Conservation (phyloP, 2,797 vertebrate genomes). For the Macropodus opercularis region DNA sequence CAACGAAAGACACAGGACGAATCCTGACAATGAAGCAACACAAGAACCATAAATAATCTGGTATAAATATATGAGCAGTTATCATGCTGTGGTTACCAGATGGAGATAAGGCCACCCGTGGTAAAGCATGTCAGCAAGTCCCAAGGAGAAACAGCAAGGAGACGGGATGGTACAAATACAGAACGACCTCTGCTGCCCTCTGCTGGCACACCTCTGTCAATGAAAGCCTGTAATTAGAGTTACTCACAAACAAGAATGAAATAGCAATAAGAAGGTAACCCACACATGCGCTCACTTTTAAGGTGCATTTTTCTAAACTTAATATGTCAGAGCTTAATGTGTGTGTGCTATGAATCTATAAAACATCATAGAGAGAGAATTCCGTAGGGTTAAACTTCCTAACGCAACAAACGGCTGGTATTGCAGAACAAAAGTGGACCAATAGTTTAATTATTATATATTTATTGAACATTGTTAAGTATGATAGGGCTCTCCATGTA, state of each 20-base stretch:
- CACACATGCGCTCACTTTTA: not conserved
- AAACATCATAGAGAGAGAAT: slow-evolving; percentile 1
- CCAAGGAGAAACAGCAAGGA: slow-evolving; percentile 63
- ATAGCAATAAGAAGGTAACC: not conserved
- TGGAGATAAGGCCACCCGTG: slow-evolving; percentile 69
- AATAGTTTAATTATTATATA: slow-evolving; percentile 60
- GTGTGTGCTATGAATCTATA: not conserved
- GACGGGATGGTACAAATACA: slow-evolving; percentile 1
- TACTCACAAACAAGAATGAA: not conserved
- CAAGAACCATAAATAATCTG: slow-evolving; percentile 15
- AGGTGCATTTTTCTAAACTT: not conserved
- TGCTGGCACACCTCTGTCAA: slow-evolving; percentile 39
- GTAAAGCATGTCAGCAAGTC: slow-evolving; percentile 48
- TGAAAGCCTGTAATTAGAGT: not conserved
- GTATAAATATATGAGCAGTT: slow-evolving; percentile 58
- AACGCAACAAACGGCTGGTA: not conserved
- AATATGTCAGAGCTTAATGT: not conserved
- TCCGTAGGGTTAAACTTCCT: not conserved
- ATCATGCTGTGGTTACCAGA: slow-evolving; percentile 66
- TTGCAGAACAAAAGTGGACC: slow-evolving; percentile 1
- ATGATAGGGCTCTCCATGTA: slow-evolving; percentile 76
- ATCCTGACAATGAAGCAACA: slow-evolving; percentile 2
- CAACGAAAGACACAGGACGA: slow-evolving; percentile 6
- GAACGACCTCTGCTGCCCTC: slow-evolving; percentile 50
- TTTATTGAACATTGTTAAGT: slow-evolving; percentile 81